Evolutionary conservation across 2,888 invertebrate species (phyloP), one percentile per base, ranked within the genome.

Genomic region (Vanessa cardui): DNA sequence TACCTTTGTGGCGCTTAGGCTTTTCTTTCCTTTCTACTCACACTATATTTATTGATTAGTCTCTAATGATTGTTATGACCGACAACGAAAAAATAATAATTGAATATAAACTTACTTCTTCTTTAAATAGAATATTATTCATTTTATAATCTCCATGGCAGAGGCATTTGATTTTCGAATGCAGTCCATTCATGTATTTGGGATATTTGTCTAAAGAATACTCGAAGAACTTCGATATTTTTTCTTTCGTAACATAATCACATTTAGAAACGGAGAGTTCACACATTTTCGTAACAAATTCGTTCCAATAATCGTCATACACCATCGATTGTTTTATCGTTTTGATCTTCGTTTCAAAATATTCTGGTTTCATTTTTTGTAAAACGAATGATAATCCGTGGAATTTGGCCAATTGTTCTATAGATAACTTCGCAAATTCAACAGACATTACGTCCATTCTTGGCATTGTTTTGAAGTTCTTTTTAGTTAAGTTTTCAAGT

Each of bases 131-230:
- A 21, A 89, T 78, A 74, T 90, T 89, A 63, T 82, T 85, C n/a
- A 81, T 76, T 68, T 82, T 83, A 64, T 80, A 90, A 74, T 89
- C 89, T 1, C 89, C 88, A 70, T 89, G 89, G 56, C 83, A 82
- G 6, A 88, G 62, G 63, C 82, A 83, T 18, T 76, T 68, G n/a
- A 76, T 46, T 2, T 62, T 58, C 12, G 68, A 66, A 26, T 72
- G 70, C 7, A 66, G 44, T 12, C 82, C 81, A n/a, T 69, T 70
- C 15, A 75, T 70, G 67, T 82, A 79, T 9, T 73, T 69, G 1
- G 60, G 59, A 70, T 75, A 78, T 46, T 77, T 83, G 0, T 80
- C 74, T 0, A 74, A 26, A 6, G 79, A 69, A 5, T 47, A 67
- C 0, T 72, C 66, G 20, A 75, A 67, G 49, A 79, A 79, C 0